Evolutionary conservation across 1,140 invertebrate species (phyloP).

Genomic region (Brachionus paranguensis): DNA sequence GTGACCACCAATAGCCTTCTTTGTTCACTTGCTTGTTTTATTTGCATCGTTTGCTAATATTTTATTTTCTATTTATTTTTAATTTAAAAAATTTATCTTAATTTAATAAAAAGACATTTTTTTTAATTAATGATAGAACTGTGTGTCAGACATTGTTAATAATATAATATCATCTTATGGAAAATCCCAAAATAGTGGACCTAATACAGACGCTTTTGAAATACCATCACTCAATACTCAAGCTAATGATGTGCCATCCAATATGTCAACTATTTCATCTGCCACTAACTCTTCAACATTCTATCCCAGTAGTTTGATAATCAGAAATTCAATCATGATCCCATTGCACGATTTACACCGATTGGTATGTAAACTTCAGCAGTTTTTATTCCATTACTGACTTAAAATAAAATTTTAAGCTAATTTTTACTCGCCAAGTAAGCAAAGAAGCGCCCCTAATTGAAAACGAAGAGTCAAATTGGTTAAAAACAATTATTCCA

Average conservation of each 20-base stretch:
- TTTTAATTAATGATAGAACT: not conserved
- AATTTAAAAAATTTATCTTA: not conserved
- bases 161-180: not conserved
- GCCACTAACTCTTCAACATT: not conserved
- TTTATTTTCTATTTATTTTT: not conserved
- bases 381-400: not conserved
- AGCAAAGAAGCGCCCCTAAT: not conserved
- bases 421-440: constrained; percentile 26
- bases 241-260: not conserved
- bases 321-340: constrained; percentile 5
- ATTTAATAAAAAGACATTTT: not conserved
- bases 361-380: not conserved
- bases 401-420: not conserved
- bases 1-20: not conserved
- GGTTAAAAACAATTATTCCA: constrained; percentile 20
- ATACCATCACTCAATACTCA: not conserved
- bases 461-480: constrained; percentile 24
- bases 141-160: constrained; percentile 20
- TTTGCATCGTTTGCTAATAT: not conserved
- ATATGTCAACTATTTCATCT: constrained; percentile 6
- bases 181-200: not conserved
- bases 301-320: not conserved
- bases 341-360: not conserved
- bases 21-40: not conserved
- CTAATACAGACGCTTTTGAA: not conserved